These are phyloP conservation scores for Pachyramphus minor DNA, from an alignment of 2,113 vertebrate species.

Conservation along the genomic window DNA sequence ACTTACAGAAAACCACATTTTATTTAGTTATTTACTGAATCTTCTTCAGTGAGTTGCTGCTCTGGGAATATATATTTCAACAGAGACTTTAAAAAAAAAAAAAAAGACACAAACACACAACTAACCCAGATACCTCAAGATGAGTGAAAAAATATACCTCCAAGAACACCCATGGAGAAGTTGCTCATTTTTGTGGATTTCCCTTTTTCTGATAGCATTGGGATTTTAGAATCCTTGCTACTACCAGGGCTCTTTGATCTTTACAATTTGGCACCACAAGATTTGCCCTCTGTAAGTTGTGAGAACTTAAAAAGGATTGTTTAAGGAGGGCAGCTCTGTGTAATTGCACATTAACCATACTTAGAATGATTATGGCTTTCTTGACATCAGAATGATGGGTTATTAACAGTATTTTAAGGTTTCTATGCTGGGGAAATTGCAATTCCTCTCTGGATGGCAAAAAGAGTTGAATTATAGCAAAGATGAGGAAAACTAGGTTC, in stretches of 20 bases:
- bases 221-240: neutral
- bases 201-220: slow-evolving; percentile 8
- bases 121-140: neutral
- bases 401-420: slow-evolving; percentile 24
- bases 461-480: neutral
- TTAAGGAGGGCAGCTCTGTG: slow-evolving; percentile 10
- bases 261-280: neutral
- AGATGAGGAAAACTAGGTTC: neutral
- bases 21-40: neutral
- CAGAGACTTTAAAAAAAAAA: neutral
- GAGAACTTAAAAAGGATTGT: slow-evolving; percentile 1
- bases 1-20: neutral
- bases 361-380: slow-evolving; percentile 10
- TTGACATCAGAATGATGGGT: slow-evolving; percentile 3
- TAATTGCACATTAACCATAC: slow-evolving; percentile 24
- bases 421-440: neutral
- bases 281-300: neutral
- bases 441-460: neutral
- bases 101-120: too few relatives aligned
- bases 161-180: neutral
- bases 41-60: neutral
- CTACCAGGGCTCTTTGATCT: slow-evolving; percentile 3
- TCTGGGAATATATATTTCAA: neutral
- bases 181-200: neutral
- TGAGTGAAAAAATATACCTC: neutral